phyloP scores from a whole-genome alignment of 2,797 vertebrate species.

The Crenuchus spilurus region DNA sequence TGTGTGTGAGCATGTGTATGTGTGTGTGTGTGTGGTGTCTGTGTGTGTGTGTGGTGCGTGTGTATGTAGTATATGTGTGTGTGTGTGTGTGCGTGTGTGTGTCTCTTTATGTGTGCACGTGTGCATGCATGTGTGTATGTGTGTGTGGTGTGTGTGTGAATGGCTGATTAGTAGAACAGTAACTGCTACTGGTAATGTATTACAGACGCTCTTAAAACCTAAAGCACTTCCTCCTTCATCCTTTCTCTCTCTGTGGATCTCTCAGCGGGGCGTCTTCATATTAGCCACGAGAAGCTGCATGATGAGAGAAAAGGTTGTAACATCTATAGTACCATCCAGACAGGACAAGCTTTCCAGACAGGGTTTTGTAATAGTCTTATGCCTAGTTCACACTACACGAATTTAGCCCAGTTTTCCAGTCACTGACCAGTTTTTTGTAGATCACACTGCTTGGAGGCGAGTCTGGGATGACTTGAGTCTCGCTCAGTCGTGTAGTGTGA shows the following conservation, averaged over 20 bases:
- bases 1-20: too few relatives aligned
- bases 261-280: not conserved
- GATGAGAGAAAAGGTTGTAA: not conserved
- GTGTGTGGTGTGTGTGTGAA: constrained; percentile 7
- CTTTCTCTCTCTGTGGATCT: constrained; percentile 1
- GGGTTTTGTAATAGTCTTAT: too few relatives aligned
- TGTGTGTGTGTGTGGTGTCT: constrained; percentile 19
- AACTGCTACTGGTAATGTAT: constrained; percentile 38
- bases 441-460: too few relatives aligned
- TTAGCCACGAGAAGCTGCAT: not conserved
- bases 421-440: too few relatives aligned
- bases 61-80: too few relatives aligned
- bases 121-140: constrained; percentile 20
- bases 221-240: constrained; percentile 26
- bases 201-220: constrained; percentile 8
- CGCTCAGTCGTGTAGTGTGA: too few relatives aligned
- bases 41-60: too few relatives aligned
- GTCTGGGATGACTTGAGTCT: too few relatives aligned
- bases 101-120: too few relatives aligned
- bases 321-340: not conserved
- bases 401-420: too few relatives aligned
- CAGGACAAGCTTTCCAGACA: not conserved
- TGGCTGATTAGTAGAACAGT: constrained; percentile 4
- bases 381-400: too few relatives aligned
- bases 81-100: constrained; percentile 13